phyloP scores from a whole-genome alignment of 2,113 vertebrate genomes.

The Neogobius melanostomus region DNA sequence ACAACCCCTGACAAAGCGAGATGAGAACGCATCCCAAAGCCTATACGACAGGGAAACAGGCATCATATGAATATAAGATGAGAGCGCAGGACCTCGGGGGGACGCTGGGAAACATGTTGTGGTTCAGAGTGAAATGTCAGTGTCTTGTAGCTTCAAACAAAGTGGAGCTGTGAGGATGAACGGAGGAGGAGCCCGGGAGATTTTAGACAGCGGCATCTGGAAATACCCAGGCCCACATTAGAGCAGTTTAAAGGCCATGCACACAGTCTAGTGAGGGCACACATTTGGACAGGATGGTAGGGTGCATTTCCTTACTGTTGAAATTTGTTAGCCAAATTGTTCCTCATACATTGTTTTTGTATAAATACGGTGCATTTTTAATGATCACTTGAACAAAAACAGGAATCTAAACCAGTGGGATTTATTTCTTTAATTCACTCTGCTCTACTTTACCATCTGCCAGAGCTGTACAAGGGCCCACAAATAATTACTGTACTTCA shows the following conservation, averaged over 20 bases:
- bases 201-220: neutral
- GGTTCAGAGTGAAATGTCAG: constrained; percentile 16
- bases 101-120: neutral
- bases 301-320: too few relatives aligned
- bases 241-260: neutral
- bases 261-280: neutral
- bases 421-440: too few relatives aligned
- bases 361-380: too few relatives aligned
- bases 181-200: neutral
- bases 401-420: too few relatives aligned
- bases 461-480: too few relatives aligned
- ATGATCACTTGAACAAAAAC: too few relatives aligned
- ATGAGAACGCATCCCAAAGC: constrained; percentile 16
- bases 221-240: neutral
- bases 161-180: neutral
- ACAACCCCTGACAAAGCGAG: neutral
- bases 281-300: too few relatives aligned
- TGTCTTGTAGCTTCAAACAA: constrained; percentile 23
- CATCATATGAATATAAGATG: constrained; percentile 34
- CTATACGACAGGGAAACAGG: constrained; percentile 31
- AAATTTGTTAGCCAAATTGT: too few relatives aligned
- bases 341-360: too few relatives aligned
- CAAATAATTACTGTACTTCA: too few relatives aligned
- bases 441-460: too few relatives aligned
- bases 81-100: constrained; percentile 8